Evolutionary conservation across 2,113 vertebrate genomes (phyloP), one percentile per base, ranked within the genome.

Genomic region (Eira barbara): DNA sequence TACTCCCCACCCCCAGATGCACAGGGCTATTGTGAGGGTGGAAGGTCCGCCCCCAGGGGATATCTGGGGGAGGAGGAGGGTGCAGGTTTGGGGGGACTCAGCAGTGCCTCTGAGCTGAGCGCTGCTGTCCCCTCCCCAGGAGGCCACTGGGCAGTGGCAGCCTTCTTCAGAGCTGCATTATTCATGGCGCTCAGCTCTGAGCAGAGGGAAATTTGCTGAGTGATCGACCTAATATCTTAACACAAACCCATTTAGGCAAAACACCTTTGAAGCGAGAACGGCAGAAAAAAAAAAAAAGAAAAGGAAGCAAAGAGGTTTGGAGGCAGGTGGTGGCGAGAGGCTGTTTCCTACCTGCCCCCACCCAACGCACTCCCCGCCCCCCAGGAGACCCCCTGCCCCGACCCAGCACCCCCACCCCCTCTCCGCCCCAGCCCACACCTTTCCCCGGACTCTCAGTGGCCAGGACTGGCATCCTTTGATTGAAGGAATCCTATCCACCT

Each of bases 191-290:
- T 1, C 2, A 0, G 78, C 69, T 2, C 81, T 0, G 10, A 27
- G 89, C 4, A 21, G 6, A 97, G 90, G 80, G 76, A 94, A 96
- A 96, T 97, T 71, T 97, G 97, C 97, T 96, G 91, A 98, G 97
- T 0, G 71, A 98, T 91, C 78, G 47, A 98, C 92, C 98, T 97
- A 81, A 97, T 93, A 97, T 20, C 98, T 96, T 83, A 3, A 8
- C 97, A 98, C 96, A 97, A 95, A 98, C 73, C 92, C 92, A 45
- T 93, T 98, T 84, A 97, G 97, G 94, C 91, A 97, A 97, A 98
- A 97, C 81, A 78, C 76, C 95, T 96, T 81, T 89, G 73, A 87
- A 94, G 89, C 36, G 15, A 79, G 91, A 91, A 97, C 93, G 95
- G 95, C 47, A 89, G 9, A 9, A 3, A 49, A 31, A 71, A 45